Evolutionary conservation across 1,140 invertebrate genomes (phyloP).

Genomic region (Drosophila ambigua): DNA sequence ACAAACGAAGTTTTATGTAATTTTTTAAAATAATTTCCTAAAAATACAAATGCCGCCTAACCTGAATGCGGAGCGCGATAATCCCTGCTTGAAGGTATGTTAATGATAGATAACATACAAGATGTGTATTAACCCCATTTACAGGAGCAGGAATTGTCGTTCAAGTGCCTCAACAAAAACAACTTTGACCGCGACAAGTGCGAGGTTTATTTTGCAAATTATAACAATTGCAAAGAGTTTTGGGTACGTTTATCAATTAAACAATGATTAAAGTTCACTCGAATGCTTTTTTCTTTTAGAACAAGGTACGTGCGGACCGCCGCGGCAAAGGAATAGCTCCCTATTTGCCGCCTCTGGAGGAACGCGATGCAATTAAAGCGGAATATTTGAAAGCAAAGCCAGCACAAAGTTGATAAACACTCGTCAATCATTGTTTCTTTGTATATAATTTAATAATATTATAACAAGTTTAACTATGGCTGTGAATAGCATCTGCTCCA

Average conservation of each 20-base stretch:
- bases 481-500: constrained; percentile 57
- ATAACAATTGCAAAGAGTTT: constrained; percentile 87
- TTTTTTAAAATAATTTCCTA: constrained; percentile 21
- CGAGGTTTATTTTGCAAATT: constrained; percentile 87
- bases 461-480: constrained; percentile 30
- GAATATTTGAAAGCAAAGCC: constrained; percentile 81
- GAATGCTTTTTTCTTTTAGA: constrained; percentile 35
- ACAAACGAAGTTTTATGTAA: constrained; percentile 59
- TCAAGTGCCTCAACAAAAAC: constrained; percentile 86
- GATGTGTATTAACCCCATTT: constrained; percentile 19
- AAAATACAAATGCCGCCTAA: constrained; percentile 75
- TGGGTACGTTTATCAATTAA: constrained; percentile 84
- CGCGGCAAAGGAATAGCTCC: constrained; percentile 71
- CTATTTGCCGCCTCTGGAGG: constrained; percentile 70
- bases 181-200: constrained; percentile 87
- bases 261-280: not conserved
- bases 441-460: constrained; percentile 11
- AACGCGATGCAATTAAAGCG: constrained; percentile 70
- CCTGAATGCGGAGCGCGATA: constrained; percentile 81
- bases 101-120: not conserved
- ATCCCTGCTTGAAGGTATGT: constrained; percentile 79
- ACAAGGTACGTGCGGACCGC: constrained; percentile 72
- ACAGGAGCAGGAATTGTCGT: constrained; percentile 86
- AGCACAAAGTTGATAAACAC: constrained; percentile 20
- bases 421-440: not conserved